These are phyloP conservation scores for Periphyllus acericola DNA, from an alignment of 2,888 invertebrate genomes.

Conservation along the genomic window DNA sequence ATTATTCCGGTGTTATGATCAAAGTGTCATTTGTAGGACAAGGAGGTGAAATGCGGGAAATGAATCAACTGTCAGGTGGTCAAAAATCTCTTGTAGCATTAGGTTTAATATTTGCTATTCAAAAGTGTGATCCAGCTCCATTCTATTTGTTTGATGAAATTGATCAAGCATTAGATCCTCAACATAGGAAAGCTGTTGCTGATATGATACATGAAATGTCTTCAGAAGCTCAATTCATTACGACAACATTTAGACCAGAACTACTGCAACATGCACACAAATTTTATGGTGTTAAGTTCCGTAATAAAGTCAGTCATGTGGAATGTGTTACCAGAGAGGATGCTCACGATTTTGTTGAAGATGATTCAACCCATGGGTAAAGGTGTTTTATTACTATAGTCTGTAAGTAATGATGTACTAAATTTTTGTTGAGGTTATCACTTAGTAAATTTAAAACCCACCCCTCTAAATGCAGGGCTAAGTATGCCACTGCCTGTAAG, in stretches of 20 bases:
- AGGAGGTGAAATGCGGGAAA: conserved; percentile 90
- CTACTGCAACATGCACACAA: conserved; percentile 96
- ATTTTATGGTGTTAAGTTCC: conserved; percentile 97
- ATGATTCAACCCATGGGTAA: conserved; percentile 90
- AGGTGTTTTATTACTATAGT: background rate
- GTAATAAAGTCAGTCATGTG: conserved; percentile 90
- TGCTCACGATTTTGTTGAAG: conserved; percentile 98
- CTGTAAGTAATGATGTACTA: background rate
- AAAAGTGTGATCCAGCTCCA: conserved; percentile 99
- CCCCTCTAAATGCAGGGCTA: no score
- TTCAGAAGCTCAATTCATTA: conserved; percentile 96
- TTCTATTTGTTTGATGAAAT: conserved; percentile 99
- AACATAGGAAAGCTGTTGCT: conserved; percentile 97
- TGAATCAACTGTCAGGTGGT: conserved; percentile 99
- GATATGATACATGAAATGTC: conserved; percentile 98
- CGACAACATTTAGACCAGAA: conserved; percentile 98
- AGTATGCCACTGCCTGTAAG: no score
- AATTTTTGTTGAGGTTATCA: no score
- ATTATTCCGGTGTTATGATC: conserved; percentile 68
- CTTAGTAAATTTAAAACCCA: no score
- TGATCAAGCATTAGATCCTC: conserved; percentile 97
- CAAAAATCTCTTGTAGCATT: conserved; percentile 98
- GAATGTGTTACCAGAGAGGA: conserved; percentile 95
- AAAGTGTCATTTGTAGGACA: conserved; percentile 64
- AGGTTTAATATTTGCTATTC: conserved; percentile 98